Evolutionary conservation across 2,888 invertebrate genomes (phyloP), one percentile per base, ranked within the genome.

Genomic region (Congeria kusceri): DNA sequence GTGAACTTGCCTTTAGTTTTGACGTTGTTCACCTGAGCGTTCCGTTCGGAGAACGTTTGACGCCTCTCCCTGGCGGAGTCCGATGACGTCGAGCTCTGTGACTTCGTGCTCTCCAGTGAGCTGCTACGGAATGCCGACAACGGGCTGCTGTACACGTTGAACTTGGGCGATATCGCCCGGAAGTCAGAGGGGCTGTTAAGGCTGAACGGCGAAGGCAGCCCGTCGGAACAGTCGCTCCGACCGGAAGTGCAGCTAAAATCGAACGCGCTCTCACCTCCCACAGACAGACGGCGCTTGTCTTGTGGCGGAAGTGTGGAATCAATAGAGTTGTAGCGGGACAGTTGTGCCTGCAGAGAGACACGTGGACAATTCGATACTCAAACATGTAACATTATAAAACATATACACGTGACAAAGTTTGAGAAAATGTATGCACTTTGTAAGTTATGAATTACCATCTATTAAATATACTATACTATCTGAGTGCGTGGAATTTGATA

Each of bases 1-100:
- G 83, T 75, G 56, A 87, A 83, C 62, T 84, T 87, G 15, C 76
- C 28, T 27, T 65, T 73, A 11, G 25, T 32, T 23, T 74, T 70
- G n/a, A 44, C 25, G 28, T 65, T 71, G 44, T 75, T 80, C 3
- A 68, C 32, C 1, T 58, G 25, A 1, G 71, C 27, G 64, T 71
- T 77, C 29, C 70, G 77, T n/a, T 75, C 75, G 29, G 56, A 28
- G 32, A 61, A 78, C 11, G 66, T 53, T 46, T 27, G 39, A 39
- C 63, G 73, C 5, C 57, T 58, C 9, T 68, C 67, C 44, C 61
- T 77, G 15, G 63, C 59, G 11, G 69, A 61, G 27, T 77, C 80
- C 13, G 28, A 46, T 3, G 67, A 67, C 11, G 25, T 23, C 4
- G 28, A 25, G 39, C 72, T 68, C 15, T 47, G 27, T 18, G 74